These are phyloP conservation scores for Sparidentex hasta DNA, from an alignment of 2,797 vertebrate genomes.

Conservation along the genomic window DNA sequence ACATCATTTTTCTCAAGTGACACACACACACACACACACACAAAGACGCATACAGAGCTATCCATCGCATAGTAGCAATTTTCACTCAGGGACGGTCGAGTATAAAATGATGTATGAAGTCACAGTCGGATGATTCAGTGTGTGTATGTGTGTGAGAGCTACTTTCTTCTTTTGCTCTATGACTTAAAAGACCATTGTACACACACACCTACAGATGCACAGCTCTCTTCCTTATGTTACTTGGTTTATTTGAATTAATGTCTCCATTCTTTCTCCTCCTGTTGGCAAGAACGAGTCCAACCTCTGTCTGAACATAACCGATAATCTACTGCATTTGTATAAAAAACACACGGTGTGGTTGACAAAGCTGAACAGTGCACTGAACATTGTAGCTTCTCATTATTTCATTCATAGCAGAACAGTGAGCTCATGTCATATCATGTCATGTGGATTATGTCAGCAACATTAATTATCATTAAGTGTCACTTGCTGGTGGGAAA, in stretches of 20 bases:
- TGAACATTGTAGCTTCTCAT: not conserved
- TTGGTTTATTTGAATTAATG: not conserved
- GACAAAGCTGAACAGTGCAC: not conserved
- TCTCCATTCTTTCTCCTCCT: not conserved
- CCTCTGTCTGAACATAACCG: not conserved
- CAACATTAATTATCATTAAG: not conserved
- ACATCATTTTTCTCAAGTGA: not conserved
- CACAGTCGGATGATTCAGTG: slow-evolving; percentile 13
- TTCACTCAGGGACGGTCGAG: slow-evolving; percentile 35
- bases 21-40: slow-evolving; percentile 8
- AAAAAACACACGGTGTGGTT: not conserved
- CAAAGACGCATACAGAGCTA: not conserved
- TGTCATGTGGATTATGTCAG: not conserved
- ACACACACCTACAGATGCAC: not conserved
- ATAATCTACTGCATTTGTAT: not conserved
- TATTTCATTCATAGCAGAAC: not conserved
- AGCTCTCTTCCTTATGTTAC: not conserved
- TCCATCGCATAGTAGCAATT: slow-evolving; percentile 36
- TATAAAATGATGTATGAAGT: slow-evolving; percentile 40
- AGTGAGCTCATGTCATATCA: not conserved
- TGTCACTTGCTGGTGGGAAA: not conserved
- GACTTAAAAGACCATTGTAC: not conserved
- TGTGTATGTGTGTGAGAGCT: not conserved
- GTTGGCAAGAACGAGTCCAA: not conserved
- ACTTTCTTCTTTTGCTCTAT: not conserved